Evolutionary conservation across 2,113 vertebrate genomes (phyloP), one percentile per base, ranked within the genome.

Genomic region (Herpetotheres cachinnans): DNA sequence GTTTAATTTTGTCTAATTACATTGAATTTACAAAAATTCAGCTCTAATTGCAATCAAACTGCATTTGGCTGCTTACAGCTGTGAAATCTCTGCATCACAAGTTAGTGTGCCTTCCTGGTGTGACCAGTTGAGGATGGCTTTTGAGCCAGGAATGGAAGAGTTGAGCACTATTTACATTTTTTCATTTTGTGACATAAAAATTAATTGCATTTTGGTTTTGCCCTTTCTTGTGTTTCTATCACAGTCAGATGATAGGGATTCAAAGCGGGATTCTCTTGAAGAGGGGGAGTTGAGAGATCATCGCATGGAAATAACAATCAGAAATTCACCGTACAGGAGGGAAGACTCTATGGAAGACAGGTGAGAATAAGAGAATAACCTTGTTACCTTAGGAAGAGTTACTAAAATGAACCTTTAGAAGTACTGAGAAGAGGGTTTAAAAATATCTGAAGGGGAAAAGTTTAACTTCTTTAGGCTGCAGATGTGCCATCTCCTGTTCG

Each of bases 231-330:
- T 9, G 4, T 3, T 63, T 8, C 16, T 20, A 2, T 27, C 7
- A 22, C 97, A 99, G 99, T 98, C 99, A 98, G 99, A 99, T 99
- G 99, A 99, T 96, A 98, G 99, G 97, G 99, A 99, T 95, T 98
- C 99, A 80, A 99, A 99, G 97, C 98, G 99, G 88, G 99, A 99
- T 97, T 99, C 99, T 98, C 99, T 99, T 86, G 99, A 99, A 96
- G 99, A 99, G 98, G 99, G 99, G 96, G 99, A 99, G 99, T 97
- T 99, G 98, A 99, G 98, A 97, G 99, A 99, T 95, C 99, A 99
- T 96, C 99, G 98, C 84, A 99, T 99, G 99, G 99, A 99, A 98
- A 99, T 99, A 97, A 99, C 99, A 9, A 99, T 99, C 96, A 98
- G 99, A 82, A 99, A 99, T 96, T 99, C 99, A 6, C 99, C 99